Evolutionary conservation across 2,888 invertebrate species (phyloP), one percentile per base, ranked within the genome.

Genomic region (Oxyscelio sp.): DNA sequence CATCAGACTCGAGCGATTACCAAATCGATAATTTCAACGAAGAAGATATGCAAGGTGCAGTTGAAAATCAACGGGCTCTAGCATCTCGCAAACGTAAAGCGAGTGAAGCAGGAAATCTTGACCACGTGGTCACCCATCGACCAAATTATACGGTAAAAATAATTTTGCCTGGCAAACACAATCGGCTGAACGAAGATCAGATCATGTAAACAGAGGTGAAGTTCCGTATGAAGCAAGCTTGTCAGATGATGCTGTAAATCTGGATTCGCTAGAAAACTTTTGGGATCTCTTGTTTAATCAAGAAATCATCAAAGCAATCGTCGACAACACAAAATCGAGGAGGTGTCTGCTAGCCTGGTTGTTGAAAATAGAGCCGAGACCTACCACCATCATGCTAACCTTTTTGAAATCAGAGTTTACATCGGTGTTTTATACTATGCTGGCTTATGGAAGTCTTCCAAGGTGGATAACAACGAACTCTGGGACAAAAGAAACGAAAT

Each of bases 241-340:
- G 65, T 43, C 48, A 65, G 48, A 65, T 65, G 65, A 65, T 48
- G 24, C 48, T 48, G 48, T 65, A 45, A 65, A 65, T 65, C 48
- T 65, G 43, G 45, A 65, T 65, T 65, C 43, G 65, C 65, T 65
- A 48, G 65, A 65, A 45, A 45, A n/a, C n/a, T n/a, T n/a, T n/a
- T n/a, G n/a, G n/a, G n/a, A n/a, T n/a, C n/a, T n/a, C n/a, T n/a
- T n/a, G 45, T 13, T 65, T 65, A 45, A 45, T 21, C 19, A 19
- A 48, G n/a, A n/a, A n/a, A n/a, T n/a, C n/a, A n/a, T n/a, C n/a
- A n/a, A n/a, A n/a, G n/a, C n/a, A n/a, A n/a, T 65, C 48, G 27
- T 27, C 27, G 27, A 27, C 27, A 27, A 27, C 27, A 54, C 4
- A 21, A 54, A 54, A 65, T 65, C 65, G 45, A 65, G 48, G 48